Conservation (phyloP, 53 echinoderm and acorn worm genomes). For the Echinarachnius parma region DNA sequence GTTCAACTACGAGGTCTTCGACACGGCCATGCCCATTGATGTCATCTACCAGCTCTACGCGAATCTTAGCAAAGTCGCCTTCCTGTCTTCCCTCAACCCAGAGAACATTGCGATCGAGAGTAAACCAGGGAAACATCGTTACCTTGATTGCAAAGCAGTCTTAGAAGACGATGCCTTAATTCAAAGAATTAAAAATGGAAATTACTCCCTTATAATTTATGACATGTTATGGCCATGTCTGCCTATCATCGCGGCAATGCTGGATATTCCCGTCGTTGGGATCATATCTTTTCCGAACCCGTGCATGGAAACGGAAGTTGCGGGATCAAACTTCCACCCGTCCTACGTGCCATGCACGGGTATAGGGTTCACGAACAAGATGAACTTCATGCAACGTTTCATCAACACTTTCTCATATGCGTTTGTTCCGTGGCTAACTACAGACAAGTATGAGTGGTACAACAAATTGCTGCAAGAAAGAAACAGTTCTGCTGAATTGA, state of each 20-base stretch:
- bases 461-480: constrained; percentile 45
- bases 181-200: constrained; percentile 30
- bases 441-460: constrained; percentile 42
- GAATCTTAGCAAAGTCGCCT: constrained; percentile 32
- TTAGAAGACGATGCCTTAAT: constrained; percentile 36
- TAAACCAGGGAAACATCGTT: constrained; percentile 25
- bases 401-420: constrained; percentile 50
- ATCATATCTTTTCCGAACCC: constrained; percentile 51
- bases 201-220: constrained; percentile 55
- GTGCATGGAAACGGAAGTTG: constrained; percentile 39
- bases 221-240: constrained; percentile 63
- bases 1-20: constrained; percentile 56
- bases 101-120: constrained; percentile 17
- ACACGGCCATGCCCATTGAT: constrained; percentile 36
- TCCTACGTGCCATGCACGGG: constrained; percentile 49
- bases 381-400: constrained; percentile 57
- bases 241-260: constrained; percentile 48
- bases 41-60: constrained; percentile 38
- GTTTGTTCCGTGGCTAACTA: constrained; percentile 23
- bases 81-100: constrained; percentile 20
- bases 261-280: constrained; percentile 44
- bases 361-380: constrained; percentile 55
- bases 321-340: constrained; percentile 51
- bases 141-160: constrained; percentile 44
- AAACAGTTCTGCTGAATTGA: constrained; percentile 35